Evolutionary conservation across 92 coral and sea anemone genomes (phyloP).

Genomic region (Heliopora coerulea): DNA sequence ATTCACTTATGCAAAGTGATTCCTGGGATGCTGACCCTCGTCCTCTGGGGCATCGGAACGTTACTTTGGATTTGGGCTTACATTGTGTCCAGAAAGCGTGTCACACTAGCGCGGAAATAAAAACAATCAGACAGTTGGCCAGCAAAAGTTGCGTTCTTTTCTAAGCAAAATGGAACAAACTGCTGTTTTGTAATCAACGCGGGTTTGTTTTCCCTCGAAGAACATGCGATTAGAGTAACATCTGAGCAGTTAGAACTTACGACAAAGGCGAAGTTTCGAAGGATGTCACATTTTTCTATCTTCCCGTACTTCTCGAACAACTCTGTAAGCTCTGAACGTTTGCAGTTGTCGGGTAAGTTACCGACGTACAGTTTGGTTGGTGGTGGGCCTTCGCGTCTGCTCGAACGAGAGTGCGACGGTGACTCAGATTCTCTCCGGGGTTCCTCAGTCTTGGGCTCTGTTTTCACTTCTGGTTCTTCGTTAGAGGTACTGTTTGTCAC

Average conservation of each 20-base stretch:
- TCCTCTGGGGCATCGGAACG: too few species aligned
- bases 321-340: conserved; percentile 63
- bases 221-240: background rate
- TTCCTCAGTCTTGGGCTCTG: conserved; percentile 60
- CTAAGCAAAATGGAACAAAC: too few species aligned
- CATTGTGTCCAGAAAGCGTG: too few species aligned
- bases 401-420: conserved; percentile 20
- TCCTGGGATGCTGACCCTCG: too few species aligned
- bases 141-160: too few species aligned
- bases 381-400: conserved; percentile 28
- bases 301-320: conserved; percentile 80
- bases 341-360: conserved; percentile 87
- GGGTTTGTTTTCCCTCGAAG: too few species aligned
- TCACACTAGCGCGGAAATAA: too few species aligned
- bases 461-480: conserved; percentile 13
- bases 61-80: too few species aligned
- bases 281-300: conserved; percentile 89
- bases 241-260: conserved; percentile 51
- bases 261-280: conserved; percentile 95
- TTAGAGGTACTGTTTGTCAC: conserved; percentile 7
- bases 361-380: conserved; percentile 78
- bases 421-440: conserved; percentile 59
- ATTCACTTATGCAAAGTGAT: too few species aligned
- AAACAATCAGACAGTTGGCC: too few species aligned
- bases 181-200: too few species aligned